Evolutionary conservation across 2,888 invertebrate species (phyloP), one percentile per base, ranked within the genome.

Genomic region (Parthenolecanium corni): DNA sequence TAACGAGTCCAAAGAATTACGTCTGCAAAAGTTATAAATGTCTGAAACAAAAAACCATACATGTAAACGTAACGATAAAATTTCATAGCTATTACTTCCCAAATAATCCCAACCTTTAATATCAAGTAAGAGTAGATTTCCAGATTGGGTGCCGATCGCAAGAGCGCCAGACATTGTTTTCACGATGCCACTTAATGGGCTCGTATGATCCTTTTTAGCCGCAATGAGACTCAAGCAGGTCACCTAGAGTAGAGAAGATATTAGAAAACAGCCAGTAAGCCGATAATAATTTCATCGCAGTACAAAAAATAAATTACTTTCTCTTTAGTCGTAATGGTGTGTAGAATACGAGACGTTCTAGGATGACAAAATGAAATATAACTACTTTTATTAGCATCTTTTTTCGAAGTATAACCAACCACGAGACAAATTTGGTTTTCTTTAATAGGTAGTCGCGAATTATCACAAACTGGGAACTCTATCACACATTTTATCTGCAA

Each of bases 351-450:
- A n/a, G 53, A 63, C 1, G 63, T 54, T 47, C 53, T 18, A 5
- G 63, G 63, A 47, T 63, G 63, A n/a, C 53, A 63, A 36, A 63
- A 47, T 25, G 63, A 63, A 31, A 63, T 63, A 40, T 40, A 51
- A 51, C 61, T 51, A 23, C 23, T 20, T 51, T 61, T 61, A 24
- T 38, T 51, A 1, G 61, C 21, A 24, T 61, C 61, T 16, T 36
- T 31, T 16, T 14, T 40, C 3, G 61, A 61, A 16, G 49, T 51
- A 31, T 61, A 61, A 40, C 61, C 51, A 0, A 61, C 61, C 16
- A 61, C 40, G 4, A 61, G 47, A 16, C 47, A 61, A 16, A 40
- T 3, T n/a, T 61, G 61, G 24, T 14, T 36, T 51, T 61, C 61
- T 51, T 21, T 61, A 5, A 51, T 23, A 14, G 40, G 11, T 51